Evolutionary conservation across 2,797 vertebrate genomes (phyloP).

Genomic region (Alauda arvensis): DNA sequence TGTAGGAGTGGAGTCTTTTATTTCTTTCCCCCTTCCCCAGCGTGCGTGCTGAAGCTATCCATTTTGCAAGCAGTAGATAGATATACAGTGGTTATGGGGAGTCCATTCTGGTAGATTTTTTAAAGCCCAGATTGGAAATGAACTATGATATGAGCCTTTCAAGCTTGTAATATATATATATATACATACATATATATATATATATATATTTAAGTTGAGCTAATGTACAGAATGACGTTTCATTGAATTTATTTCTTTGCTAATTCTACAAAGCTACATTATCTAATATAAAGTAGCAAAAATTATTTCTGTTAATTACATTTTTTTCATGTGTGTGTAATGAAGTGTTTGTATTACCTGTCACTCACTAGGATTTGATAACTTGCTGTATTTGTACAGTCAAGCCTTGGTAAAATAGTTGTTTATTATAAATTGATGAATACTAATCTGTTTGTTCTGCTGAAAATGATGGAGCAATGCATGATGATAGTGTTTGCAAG

Average conservation of each 20-base stretch:
- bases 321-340: conserved; percentile 38
- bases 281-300: conserved; percentile 58
- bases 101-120: conserved; percentile 39
- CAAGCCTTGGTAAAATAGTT: conserved; percentile 64
- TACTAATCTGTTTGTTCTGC: conserved; percentile 66
- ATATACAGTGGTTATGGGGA: conserved; percentile 19
- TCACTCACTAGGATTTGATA: conserved; percentile 55
- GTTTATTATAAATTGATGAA: conserved; percentile 60
- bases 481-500: conserved; percentile 57
- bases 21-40: neutral
- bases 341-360: conserved; percentile 67
- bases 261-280: conserved; percentile 65
- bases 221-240: conserved; percentile 69
- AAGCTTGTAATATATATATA: conserved; percentile 51
- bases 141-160: conserved; percentile 66
- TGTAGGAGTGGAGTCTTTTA: neutral
- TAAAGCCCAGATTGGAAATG: conserved; percentile 65
- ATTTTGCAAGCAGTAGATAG: neutral
- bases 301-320: conserved; percentile 48
- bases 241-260: conserved; percentile 58
- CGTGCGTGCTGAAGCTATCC: neutral
- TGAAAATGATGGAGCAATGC: conserved; percentile 57
- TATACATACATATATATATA: neutral
- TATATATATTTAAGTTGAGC: conserved; percentile 62
- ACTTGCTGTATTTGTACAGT: conserved; percentile 71